Evolutionary conservation across 2,113 vertebrate genomes (phyloP), one percentile per base, ranked within the genome.

Genomic region (Periophthalmus modestus): DNA sequence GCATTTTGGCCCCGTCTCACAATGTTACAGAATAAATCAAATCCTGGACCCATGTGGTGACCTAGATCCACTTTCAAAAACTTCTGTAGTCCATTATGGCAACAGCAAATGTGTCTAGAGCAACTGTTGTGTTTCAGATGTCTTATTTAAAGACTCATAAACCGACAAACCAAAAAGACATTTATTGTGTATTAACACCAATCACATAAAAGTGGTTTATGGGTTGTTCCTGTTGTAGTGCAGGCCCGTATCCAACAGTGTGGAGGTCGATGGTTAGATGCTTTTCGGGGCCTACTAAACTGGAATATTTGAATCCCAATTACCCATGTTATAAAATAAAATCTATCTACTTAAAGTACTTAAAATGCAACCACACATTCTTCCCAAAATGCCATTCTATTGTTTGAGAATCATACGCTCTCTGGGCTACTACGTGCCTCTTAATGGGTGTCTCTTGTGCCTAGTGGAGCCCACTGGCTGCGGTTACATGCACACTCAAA

Each of bases 11-110:
- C 52, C 19, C 9, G 19, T 55, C 52, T 55, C 19, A 19, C 52
- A 55, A 55, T 55, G 52, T 55, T n/a, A 55, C 19, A 55, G 52
- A 55, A 55, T 55, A 55, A 55, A 55, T 55, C 52, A 55, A 55
- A 55, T 21, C 52, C n/a, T 55, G 52, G 52, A 55, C 52, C 52
- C 52, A 55, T 55, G 52, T 55, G 52, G 52, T 55, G 52, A 55
- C 52, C 52, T 55, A 55, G 52, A 55, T 55, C 52, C 52, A 55
- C 52, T 55, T 55, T 55, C 52, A n/a, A 55, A 55, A 55, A 55
- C 16, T 52, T 52, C 16, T 52, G 50, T 52, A 52, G 50, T 18
- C 15, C 50, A 52, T 52, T 52, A 52, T 52, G 16, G 50, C 16
- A 52, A 52, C 50, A 18, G 50, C 5, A 55, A 55, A 55, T 55